phyloP scores from a whole-genome alignment of 2,797 vertebrate genomes.

The Notolabrus celidotus region DNA sequence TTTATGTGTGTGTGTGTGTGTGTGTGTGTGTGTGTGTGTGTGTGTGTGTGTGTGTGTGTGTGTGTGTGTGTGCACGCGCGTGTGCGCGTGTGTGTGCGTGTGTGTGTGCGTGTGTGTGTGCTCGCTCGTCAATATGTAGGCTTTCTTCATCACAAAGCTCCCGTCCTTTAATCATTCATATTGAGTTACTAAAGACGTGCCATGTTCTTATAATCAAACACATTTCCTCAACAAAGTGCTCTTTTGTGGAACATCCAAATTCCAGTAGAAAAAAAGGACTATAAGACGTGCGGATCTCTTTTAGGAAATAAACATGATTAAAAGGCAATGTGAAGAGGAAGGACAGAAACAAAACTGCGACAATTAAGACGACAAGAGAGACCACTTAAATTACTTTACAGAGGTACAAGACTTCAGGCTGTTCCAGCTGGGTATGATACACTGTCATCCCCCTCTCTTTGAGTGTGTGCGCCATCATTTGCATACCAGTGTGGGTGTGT shows the following conservation, averaged over 20 bases:
- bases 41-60: conserved; percentile 17
- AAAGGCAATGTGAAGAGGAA: conserved; percentile 67
- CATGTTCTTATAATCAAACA: conserved; percentile 76
- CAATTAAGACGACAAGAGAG: conserved; percentile 75
- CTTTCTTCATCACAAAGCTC: conserved; percentile 71
- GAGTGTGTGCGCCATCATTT: conserved; percentile 53
- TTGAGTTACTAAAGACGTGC: conserved; percentile 72
- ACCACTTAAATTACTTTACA: conserved; percentile 74
- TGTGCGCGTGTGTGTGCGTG: no score
- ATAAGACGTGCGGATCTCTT: conserved; percentile 60
- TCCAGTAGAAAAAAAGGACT: conserved; percentile 53
- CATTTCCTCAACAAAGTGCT: conserved; percentile 71
- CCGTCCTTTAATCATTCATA: conserved; percentile 73
- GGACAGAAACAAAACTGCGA: conserved; percentile 70
- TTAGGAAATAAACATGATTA: conserved; percentile 77
- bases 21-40: conserved; percentile 18
- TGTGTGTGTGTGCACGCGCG: conserved; percentile 32
- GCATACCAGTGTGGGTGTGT: conserved; percentile 62
- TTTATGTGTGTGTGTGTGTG: conserved; percentile 50
- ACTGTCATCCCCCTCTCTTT: conserved; percentile 48
- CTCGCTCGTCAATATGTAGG: conserved; percentile 56
- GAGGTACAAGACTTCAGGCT: conserved; percentile 66
- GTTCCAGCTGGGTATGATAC: conserved; percentile 51
- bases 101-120: conserved; percentile 10
- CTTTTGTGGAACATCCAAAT: conserved; percentile 73